Base-by-base conservation (phyloP, 2,113 vertebrate genomes). In the Chaetodon trifascialis region DNA sequence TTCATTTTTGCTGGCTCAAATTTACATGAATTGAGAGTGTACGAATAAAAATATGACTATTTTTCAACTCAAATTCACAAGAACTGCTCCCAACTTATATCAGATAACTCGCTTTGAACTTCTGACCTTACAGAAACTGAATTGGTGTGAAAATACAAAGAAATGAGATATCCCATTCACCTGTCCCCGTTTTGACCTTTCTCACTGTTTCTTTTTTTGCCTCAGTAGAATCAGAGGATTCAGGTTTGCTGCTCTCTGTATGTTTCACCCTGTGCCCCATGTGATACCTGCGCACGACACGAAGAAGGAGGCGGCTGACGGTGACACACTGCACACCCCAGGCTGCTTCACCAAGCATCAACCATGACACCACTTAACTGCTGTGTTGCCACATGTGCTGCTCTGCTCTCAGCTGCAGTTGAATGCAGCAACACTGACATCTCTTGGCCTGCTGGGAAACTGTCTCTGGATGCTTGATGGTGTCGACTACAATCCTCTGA, bases 341-440 rank as follows among this genome's bases (percentile, higher is more conserved):
- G 84, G 74, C 84, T 55, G 49, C 25, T 73, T 40, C 78, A 58
- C 76, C 38, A 8, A 51, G 58, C 79, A 68, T 81, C 81, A 71
- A 47, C 76, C 67, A 6, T 49, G 64, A 74, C 75, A 42, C 40
- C 34, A 62, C 34, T 47, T 30, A 60, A 25, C 74, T 68, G 58
- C 54, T 58, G 63, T 25, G 38, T 55, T 34, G 3, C 52, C 34
- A 46, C 54, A 17, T 11, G 5, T 21, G 42, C 15, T 1, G 36
- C 47, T 19, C 17, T 15, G 12, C n/a, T 16, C 34, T 5, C 62
- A 16, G 69, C 73, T 77, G 65, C 44, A 14, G 0, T 68, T n/a
- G 1, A 4, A 2, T 82, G 89, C 0, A 78, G 77, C 89, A 62
- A 90, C 84, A 93, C 74, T 88, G 93, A 87, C 91, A 88, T 76